Evolutionary conservation across 2,797 vertebrate genomes (phyloP), one percentile per base, ranked within the genome.

Genomic region (Sebastes vulpes): DNA sequence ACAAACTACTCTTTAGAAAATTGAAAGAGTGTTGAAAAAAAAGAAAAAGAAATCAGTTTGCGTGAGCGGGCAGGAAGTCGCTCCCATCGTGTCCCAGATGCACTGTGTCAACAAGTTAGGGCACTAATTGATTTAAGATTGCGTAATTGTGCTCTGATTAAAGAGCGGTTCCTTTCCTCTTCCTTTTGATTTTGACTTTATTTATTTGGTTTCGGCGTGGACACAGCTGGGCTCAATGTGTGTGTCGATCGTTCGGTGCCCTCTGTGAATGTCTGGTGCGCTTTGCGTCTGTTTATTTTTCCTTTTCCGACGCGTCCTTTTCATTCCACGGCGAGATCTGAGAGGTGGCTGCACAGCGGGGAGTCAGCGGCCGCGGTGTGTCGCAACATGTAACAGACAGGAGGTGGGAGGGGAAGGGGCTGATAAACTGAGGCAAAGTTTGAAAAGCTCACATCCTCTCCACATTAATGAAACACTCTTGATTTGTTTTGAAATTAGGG

Each of bases 191-290:
- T 96, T 94, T 58, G 38, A 52, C 87, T 92, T 90, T 94, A 94
- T 96, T 97, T 96, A 93, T 96, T 96, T 94, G 91, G 90, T 89
- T 90, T 93, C 92, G 89, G 81, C 65, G 16, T 85, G 81, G 80
- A 92, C 93, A 93, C 97, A 98, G 97, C 97, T 98, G 97, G 90
- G 71, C 90, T 88, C 96, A 96, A 95, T 90, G 38, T 90, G 38
- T 90, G 91, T 97, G 96, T 94, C 89, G 88, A 91, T 94, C 82
- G 66, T 86, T 91, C 77, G 67, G 84, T 88, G 82, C 90, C 82
- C 90, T 90, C 80, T 70, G 79, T 60, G 91, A 94, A 95, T 87
- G 90, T 94, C 94, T 88, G 72, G 71, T 23, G 75, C 68, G 74
- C 90, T 87, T 87, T 61, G 69, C 84, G 81, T 57, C 54, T 82